phyloP scores from a whole-genome alignment of 2,888 invertebrate species.

The Erannis defoliaria region DNA sequence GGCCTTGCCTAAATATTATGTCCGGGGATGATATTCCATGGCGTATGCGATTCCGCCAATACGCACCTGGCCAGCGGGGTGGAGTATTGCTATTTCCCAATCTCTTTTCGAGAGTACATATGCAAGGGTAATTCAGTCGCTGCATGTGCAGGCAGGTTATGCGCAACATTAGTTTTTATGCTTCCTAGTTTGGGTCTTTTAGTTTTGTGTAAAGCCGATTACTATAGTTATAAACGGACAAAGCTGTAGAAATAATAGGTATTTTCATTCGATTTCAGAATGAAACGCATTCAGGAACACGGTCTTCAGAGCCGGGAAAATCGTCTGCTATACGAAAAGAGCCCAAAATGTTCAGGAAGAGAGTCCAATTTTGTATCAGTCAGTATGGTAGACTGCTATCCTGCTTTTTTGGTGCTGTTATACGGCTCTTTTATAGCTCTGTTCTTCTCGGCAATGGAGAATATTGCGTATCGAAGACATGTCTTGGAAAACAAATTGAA shows the following conservation, averaged over 20 bases:
- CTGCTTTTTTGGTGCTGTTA: slow-evolving; percentile 69
- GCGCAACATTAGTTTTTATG: no score
- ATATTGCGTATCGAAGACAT: slow-evolving; percentile 54
- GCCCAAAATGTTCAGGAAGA: slow-evolving; percentile 88
- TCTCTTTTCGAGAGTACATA: no score
- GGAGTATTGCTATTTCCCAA: no score
- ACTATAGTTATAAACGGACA: no score
- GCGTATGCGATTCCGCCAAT: no score
- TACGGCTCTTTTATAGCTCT: slow-evolving; percentile 69
- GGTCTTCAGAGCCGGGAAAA: slow-evolving; percentile 88
- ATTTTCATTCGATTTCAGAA: slow-evolving; percentile 51
- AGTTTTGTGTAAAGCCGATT: no score
- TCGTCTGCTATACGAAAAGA: slow-evolving; percentile 87
- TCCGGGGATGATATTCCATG: no score
- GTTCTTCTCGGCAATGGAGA: slow-evolving; percentile 61
- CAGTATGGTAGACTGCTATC: slow-evolving; percentile 88
- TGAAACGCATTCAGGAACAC: slow-evolving; percentile 78
- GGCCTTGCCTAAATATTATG: no score
- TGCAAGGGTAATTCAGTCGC: no score
- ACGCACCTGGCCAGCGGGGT: no score
- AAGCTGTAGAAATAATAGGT: not conserved
- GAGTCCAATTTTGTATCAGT: slow-evolving; percentile 88
- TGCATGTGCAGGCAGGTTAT: no score
- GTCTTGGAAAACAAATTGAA: slow-evolving; percentile 47
- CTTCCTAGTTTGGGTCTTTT: not conserved